Evolutionary conservation across 2,797 vertebrate species (phyloP).

Genomic region (Brotula barbata): DNA sequence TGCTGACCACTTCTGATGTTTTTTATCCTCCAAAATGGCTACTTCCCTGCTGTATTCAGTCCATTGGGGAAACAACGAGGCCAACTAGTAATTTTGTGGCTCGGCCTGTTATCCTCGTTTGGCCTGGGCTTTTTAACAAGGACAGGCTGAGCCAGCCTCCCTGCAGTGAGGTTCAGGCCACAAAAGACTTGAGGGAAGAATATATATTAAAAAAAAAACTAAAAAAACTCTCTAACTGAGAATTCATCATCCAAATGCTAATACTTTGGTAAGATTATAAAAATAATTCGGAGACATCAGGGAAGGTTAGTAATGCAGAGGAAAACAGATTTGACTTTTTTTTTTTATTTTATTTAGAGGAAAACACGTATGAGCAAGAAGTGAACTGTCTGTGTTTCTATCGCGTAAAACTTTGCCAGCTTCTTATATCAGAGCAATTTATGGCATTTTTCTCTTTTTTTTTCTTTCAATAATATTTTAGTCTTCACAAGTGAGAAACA

Average conservation of each 20-base stretch:
- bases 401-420: constrained; percentile 41
- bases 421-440: constrained; percentile 37
- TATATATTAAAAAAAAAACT: too few relatives aligned
- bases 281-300: too few relatives aligned
- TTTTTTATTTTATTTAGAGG: too few relatives aligned
- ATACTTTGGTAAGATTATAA: too few relatives aligned
- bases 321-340: too few relatives aligned
- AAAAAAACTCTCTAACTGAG: too few relatives aligned
- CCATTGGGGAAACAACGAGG: constrained; percentile 11
- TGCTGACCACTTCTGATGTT: constrained; percentile 45
- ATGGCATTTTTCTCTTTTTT: constrained; percentile 15
- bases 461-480: constrained; percentile 21
- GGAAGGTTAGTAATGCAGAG: too few relatives aligned
- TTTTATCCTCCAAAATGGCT: constrained; percentile 18
- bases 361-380: too few relatives aligned
- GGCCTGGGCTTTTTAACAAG: constrained; percentile 16
- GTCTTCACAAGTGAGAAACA: constrained; percentile 14
- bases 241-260: too few relatives aligned
- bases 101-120: constrained; percentile 55
- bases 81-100: constrained; percentile 56
- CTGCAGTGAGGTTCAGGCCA: neutral
- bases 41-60: constrained; percentile 17
- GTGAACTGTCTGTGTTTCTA: too few relatives aligned
- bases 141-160: constrained; percentile 20
- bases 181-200: too few relatives aligned